phyloP scores from a whole-genome alignment of 2,797 vertebrate species.

The Poeciliopsis infans region DNA sequence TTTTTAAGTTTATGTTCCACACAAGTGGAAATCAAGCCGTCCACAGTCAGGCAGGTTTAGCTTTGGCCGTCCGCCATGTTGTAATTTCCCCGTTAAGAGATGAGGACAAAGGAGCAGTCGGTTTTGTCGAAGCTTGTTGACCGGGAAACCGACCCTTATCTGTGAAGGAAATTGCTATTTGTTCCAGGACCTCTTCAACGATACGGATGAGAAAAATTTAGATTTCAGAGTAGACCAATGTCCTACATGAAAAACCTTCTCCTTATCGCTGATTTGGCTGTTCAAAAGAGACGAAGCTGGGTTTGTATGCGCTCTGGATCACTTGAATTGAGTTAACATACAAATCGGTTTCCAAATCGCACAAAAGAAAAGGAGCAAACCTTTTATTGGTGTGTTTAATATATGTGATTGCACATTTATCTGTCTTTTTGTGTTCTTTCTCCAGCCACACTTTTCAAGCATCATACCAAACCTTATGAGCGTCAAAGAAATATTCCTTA shows the following conservation, averaged over 20 bases:
- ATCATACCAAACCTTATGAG: not conserved
- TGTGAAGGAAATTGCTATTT: conserved; percentile 17
- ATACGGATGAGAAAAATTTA: not conserved
- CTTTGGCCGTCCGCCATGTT: not conserved
- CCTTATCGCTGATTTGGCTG: not conserved
- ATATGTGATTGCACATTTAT: not conserved
- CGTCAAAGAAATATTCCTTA: not conserved
- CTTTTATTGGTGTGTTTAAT: not conserved
- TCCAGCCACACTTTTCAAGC: not conserved
- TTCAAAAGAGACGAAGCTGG: not conserved
- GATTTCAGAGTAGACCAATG: conserved; percentile 1
- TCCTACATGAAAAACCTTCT: not conserved
- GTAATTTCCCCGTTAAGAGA: conserved; percentile 33
- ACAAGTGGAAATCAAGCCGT: not conserved
- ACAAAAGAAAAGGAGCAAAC: not conserved
- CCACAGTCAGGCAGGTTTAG: conserved; percentile 17
- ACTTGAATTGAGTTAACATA: not conserved
- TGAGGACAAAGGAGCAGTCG: conserved; percentile 44
- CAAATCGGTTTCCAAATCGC: not conserved
- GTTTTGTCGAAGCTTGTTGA: conserved; percentile 27
- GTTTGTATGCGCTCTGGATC: not conserved
- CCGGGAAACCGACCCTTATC: conserved; percentile 33
- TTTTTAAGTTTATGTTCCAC: conserved; percentile 20
- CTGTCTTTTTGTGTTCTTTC: not conserved
- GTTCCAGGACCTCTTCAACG: conserved; percentile 1